These are phyloP conservation scores for Rhinopomastus cyanomelas DNA, from an alignment of 2,113 vertebrate genomes.

Conservation along the genomic window DNA sequence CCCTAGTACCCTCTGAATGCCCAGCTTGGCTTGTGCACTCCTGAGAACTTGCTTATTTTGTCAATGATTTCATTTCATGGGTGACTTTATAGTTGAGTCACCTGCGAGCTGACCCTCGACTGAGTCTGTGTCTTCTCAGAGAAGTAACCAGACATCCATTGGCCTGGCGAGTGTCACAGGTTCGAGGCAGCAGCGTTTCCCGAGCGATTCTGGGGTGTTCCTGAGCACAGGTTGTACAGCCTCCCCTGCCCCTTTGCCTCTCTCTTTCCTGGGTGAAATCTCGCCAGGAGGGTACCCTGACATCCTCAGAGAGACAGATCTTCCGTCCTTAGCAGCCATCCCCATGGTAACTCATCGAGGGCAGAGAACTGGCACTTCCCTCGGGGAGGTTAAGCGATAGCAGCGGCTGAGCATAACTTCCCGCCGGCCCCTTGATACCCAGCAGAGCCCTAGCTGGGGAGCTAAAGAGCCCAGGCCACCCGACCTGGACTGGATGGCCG, in stretches of 20 bases:
- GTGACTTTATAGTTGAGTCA: neutral
- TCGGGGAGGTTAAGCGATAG: accelerated
- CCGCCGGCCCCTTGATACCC: accelerated
- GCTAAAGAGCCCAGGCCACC: accelerated
- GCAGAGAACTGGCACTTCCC: neutral
- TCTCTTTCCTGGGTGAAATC: neutral
- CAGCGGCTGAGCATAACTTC: accelerated
- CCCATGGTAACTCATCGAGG: accelerated
- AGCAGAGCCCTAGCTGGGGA: accelerated
- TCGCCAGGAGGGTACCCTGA: neutral
- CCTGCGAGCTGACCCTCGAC: neutral
- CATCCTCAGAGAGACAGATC: neutral
- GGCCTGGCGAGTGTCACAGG: accelerated
- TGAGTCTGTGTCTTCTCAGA: neutral
- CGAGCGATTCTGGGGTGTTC: neutral
- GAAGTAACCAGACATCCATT: accelerated
- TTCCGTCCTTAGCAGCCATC: neutral
- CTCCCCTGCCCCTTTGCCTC: neutral
- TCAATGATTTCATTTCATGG: neutral
- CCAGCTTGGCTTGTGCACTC: accelerated
- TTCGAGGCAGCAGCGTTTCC: neutral
- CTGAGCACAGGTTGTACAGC: neutral
- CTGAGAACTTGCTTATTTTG: neutral
- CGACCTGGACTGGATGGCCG: accelerated
- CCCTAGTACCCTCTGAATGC: accelerated